Base-by-base conservation (phyloP, 2,113 vertebrate species). In the Hyperopisus bebe region DNA sequence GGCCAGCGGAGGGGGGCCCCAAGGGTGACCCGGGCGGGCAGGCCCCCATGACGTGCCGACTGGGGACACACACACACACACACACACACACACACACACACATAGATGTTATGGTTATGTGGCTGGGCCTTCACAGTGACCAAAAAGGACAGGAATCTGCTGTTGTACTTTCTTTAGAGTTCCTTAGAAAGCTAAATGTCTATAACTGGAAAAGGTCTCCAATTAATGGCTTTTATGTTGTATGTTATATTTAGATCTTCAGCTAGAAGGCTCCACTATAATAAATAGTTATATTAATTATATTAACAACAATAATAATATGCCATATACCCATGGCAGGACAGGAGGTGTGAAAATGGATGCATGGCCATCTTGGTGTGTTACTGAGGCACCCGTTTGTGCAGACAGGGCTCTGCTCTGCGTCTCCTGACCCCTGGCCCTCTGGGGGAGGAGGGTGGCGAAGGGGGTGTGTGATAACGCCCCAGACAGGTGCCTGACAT, bases 401-500 rank as follows among this genome's bases (percentile, higher is more conserved):
- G 92, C 93, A 92, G 94, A 93, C 91, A 24, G 58, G 24, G 31
- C 21, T 74, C 21, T 53, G 48, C 48, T 13, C 46, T n/a, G 48
- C 4, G 9, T 35, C 48, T 13, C 85, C 50, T 53, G 86, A 53
- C 48, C 74, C 83, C 21, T 42, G 35, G 15, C n/a, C 74, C 35
- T 84, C 35, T 44, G 35, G 77, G 77, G 77, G 77, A 21, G 77
- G 39, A 82, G 39, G 39, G 39, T 39, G 39, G 82, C 19, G 1
- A 42, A 17, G 27, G 31, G 53, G 87, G 55, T 58, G 48, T 39
- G 31, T 70, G 86, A 80, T 47, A 27, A 85, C 51, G 51, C 74
- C n/a, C 85, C 92, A 95, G 94, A 95, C 95, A 96, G 96, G 96
- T 95, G 95, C 92, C 94, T 94, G 92, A 92, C 94, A 93, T 95